Percentiles rank a stretch among this genome's conserved stretches.
phyloP scores from a whole-genome alignment of 2,888 invertebrate genomes.

The Scrobipalpa costella region DNA sequence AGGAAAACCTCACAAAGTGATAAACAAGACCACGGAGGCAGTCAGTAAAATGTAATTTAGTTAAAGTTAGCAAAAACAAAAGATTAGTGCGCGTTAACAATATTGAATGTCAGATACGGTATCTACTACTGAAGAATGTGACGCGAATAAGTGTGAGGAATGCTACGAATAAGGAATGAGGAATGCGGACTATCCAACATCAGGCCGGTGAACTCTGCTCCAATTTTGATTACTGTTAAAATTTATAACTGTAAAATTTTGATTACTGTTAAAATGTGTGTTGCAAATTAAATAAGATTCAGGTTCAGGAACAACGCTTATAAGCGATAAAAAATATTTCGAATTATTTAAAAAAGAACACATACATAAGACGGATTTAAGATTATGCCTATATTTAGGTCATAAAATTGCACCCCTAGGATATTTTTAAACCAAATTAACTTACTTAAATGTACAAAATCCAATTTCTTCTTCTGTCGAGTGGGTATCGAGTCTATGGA shows the following conservation, averaged over 20 bases:
- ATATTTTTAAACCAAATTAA: background rate
- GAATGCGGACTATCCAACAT: background rate
- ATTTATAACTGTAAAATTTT: too few relatives aligned
- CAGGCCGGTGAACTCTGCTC: background rate
- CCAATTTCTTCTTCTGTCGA: too few relatives aligned
- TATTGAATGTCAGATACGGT: background rate
- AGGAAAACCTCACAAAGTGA: too few relatives aligned
- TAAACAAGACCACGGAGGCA: too few relatives aligned
- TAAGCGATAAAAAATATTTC: background rate
- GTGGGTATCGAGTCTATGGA: too few relatives aligned
- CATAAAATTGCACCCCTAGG: slow-evolving; percentile 1
- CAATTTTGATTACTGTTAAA: background rate
- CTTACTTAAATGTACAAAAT: background rate
- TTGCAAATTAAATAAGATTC: background rate
- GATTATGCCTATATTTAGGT: background rate
- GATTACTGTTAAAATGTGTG: too few relatives aligned
- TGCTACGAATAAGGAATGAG: too few relatives aligned
- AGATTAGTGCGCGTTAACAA: background rate
- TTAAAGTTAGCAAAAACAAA: background rate
- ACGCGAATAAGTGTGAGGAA: background rate
- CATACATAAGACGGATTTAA: background rate
- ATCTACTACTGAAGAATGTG: background rate
- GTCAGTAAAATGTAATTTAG: background rate
- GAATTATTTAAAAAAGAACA: background rate
- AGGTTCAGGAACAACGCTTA: background rate